These are phyloP conservation scores for Leuciscus waleckii DNA, from an alignment of 2,797 vertebrate genomes.

Conservation along the genomic window DNA sequence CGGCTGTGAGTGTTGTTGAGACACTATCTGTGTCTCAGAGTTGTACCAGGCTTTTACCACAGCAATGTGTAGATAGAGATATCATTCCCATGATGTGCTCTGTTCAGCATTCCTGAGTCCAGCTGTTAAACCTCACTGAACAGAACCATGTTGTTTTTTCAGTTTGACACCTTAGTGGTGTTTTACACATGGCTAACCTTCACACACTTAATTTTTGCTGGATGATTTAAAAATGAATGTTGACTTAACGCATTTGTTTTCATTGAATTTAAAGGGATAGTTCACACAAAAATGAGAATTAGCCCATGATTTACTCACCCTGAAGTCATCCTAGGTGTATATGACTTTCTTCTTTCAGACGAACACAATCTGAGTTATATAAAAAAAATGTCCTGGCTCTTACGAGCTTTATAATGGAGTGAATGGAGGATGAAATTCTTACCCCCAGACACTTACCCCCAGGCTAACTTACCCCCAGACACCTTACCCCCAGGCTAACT, in stretches of 20 bases:
- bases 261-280: neutral
- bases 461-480: too few species aligned
- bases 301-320: too few species aligned
- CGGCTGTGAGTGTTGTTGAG: neutral
- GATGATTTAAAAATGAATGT: constrained; percentile 4
- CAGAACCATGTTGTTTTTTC: constrained; percentile 48
- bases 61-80: neutral
- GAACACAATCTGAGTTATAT: too few species aligned
- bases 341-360: too few species aligned
- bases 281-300: too few species aligned
- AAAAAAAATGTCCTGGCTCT: too few species aligned
- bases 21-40: neutral
- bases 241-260: neutral
- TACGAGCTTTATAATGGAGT: too few species aligned
- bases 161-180: constrained; percentile 63
- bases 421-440: too few species aligned
- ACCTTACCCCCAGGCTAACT: too few species aligned
- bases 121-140: constrained; percentile 63
- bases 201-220: constrained; percentile 50
- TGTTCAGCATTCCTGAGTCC: constrained; percentile 60
- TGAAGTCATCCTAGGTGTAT: too few species aligned
- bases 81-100: constrained; percentile 37
- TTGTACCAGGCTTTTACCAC: neutral
- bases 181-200: constrained; percentile 61
- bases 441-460: too few species aligned